phyloP scores from a whole-genome alignment of 1,140 invertebrate genomes.

The Macrotrachela quadricornifera region DNA sequence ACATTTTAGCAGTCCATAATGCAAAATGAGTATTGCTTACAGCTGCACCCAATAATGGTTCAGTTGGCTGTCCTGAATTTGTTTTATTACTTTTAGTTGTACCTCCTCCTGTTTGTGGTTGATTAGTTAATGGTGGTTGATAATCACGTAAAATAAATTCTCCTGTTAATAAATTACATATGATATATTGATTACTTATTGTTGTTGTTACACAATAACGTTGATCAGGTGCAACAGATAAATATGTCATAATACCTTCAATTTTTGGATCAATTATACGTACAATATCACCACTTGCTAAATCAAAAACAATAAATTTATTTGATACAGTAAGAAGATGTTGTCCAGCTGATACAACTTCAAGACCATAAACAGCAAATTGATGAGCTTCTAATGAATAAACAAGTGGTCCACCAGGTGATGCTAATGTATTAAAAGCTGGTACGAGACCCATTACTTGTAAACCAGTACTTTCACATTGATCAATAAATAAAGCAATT shows the following conservation, averaged over 20 bases:
- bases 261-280: slow-evolving; percentile 35
- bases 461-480: slow-evolving; percentile 60
- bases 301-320: slow-evolving; percentile 85
- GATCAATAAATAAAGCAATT: slow-evolving; percentile 36
- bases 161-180: slow-evolving; percentile 24
- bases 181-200: slow-evolving; percentile 59
- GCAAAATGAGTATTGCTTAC: no score
- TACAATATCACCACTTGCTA: slow-evolving; percentile 72
- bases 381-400: slow-evolving; percentile 91
- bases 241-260: slow-evolving; percentile 68
- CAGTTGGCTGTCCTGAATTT: no score
- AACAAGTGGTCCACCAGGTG: slow-evolving; percentile 86
- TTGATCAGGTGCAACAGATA: slow-evolving; percentile 79
- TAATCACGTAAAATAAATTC: slow-evolving; percentile 8
- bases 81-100: no score
- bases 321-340: slow-evolving; percentile 90
- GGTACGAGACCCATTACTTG: slow-evolving; percentile 70
- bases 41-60: no score
- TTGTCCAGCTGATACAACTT: slow-evolving; percentile 65
- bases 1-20: no score
- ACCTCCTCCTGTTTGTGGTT: no score
- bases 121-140: no score
- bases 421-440: slow-evolving; percentile 79
- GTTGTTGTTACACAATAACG: slow-evolving; percentile 84
- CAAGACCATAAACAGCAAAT: slow-evolving; percentile 85